Conservation (phyloP, 2,797 vertebrate genomes). For the Bradypodion ventrale region DNA sequence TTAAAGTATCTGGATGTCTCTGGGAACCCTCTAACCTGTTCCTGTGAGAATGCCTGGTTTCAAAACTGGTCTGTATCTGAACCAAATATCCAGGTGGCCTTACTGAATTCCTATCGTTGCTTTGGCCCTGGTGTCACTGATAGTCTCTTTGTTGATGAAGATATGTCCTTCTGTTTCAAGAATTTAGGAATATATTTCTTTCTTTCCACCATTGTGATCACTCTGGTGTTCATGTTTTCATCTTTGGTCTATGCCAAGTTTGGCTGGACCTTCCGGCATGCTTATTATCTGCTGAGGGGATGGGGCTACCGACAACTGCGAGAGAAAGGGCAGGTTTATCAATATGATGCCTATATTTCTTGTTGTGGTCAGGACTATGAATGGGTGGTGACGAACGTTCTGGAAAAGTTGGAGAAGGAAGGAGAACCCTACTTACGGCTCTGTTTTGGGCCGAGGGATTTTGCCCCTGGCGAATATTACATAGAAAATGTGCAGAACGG, state of each 20-base stretch:
- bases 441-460: constrained; percentile 60
- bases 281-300: constrained; percentile 43
- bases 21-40: constrained; percentile 51
- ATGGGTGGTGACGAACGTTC: constrained; percentile 48
- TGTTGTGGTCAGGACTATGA: constrained; percentile 54
- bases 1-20: constrained; percentile 42
- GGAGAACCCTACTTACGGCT: constrained; percentile 35
- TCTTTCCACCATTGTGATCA: constrained; percentile 15
- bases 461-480: constrained; percentile 52
- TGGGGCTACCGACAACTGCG: constrained; percentile 32
- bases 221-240: not conserved
- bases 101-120: constrained; percentile 44
- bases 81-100: constrained; percentile 42
- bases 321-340: constrained; percentile 10
- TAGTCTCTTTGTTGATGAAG: constrained; percentile 30
- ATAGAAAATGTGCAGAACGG: constrained; percentile 58
- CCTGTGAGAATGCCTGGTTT: constrained; percentile 60
- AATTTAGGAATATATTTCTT: constrained; percentile 34
- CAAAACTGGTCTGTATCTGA: constrained; percentile 54
- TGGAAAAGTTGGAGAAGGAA: constrained; percentile 46
- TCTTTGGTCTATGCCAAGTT: constrained; percentile 43
- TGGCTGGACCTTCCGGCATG: constrained; percentile 51
- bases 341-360: constrained; percentile 60
- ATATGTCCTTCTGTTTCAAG: constrained; percentile 46
- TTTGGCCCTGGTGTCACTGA: constrained; percentile 11